A percentile compares a stretch with the other conserved stretches of the same genome.
phyloP scores from a whole-genome alignment of 2,797 vertebrate species.

The Leptoclinus maculatus region DNA sequence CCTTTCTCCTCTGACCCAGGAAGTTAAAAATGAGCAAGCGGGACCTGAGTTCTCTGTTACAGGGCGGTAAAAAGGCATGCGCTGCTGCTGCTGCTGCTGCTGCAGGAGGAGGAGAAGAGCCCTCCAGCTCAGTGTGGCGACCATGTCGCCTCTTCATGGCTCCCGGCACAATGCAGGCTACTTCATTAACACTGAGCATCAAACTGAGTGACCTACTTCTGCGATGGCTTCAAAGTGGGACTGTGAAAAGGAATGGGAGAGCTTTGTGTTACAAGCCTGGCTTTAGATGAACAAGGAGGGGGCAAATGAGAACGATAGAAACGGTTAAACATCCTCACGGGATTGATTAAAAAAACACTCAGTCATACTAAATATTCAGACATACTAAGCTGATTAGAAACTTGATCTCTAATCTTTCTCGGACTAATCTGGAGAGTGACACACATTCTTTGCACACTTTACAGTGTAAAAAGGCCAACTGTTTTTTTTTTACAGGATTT shows the following conservation, averaged over 20 bases:
- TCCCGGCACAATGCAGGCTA: constrained; percentile 29
- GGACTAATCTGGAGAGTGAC: constrained; percentile 17
- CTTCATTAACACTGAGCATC: constrained; percentile 60
- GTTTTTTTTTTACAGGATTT: constrained; percentile 3
- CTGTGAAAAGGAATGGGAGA: constrained; percentile 21
- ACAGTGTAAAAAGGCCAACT: constrained; percentile 22
- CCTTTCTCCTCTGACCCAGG: constrained; percentile 64
- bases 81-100: constrained; percentile 7
- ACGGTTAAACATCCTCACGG: not conserved
- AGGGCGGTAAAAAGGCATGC: constrained; percentile 30
- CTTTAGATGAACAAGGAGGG: constrained; percentile 26
- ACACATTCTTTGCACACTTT: constrained; percentile 39
- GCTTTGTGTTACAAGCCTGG: constrained; percentile 33
- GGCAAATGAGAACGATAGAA: not conserved
- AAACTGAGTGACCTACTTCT: constrained; percentile 65
- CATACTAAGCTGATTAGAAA: constrained; percentile 18
- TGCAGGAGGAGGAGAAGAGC: constrained; percentile 20
- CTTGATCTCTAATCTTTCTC: constrained; percentile 24
- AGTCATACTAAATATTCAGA: constrained; percentile 13
- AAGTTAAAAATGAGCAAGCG: constrained; percentile 36
- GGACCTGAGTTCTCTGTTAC: constrained; percentile 36
- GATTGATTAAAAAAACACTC: not conserved
- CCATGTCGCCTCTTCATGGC: constrained; percentile 16
- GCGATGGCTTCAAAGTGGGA: constrained; percentile 45
- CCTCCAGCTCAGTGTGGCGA: constrained; percentile 20